These are phyloP conservation scores for Gymnothorax reevesii DNA, from an alignment of 2,797 vertebrate species.

Conservation along the genomic window DNA sequence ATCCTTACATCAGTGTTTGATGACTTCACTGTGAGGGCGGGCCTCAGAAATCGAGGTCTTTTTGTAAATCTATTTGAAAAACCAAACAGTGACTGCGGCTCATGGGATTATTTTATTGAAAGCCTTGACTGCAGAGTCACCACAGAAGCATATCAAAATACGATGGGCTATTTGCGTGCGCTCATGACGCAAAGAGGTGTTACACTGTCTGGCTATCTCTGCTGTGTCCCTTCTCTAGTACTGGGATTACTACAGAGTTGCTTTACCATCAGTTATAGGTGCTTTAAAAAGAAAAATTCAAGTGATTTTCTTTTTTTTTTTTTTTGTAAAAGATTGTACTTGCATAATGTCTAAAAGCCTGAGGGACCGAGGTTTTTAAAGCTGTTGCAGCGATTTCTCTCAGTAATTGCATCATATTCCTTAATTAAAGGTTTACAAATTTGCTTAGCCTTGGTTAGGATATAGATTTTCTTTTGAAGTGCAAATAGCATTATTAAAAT, in stretches of 20 bases:
- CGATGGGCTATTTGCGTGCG: not conserved
- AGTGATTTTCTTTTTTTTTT: not conserved
- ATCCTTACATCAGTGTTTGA: not conserved
- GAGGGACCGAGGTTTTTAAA: not conserved
- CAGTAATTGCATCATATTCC: not conserved
- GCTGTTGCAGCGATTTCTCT: not conserved
- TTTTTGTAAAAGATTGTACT: not conserved
- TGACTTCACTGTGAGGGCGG: not conserved
- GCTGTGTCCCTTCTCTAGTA: not conserved
- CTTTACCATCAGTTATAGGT: not conserved
- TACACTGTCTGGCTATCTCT: not conserved
- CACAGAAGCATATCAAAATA: not conserved
- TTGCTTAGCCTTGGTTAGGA: not conserved
- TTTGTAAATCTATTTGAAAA: not conserved
- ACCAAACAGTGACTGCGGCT: not conserved
- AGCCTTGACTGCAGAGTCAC: not conserved
- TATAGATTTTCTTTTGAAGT: constrained; percentile 13
- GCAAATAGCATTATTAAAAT: constrained; percentile 8
- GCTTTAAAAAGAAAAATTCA: not conserved
- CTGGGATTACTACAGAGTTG: not conserved
- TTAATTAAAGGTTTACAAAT: not conserved
- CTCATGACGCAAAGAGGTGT: not conserved
- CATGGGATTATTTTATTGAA: not conserved
- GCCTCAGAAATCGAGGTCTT: not conserved
- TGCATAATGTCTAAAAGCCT: not conserved